Base-by-base conservation (phyloP, 1,140 invertebrate genomes). In the Apis laboriosa region DNA sequence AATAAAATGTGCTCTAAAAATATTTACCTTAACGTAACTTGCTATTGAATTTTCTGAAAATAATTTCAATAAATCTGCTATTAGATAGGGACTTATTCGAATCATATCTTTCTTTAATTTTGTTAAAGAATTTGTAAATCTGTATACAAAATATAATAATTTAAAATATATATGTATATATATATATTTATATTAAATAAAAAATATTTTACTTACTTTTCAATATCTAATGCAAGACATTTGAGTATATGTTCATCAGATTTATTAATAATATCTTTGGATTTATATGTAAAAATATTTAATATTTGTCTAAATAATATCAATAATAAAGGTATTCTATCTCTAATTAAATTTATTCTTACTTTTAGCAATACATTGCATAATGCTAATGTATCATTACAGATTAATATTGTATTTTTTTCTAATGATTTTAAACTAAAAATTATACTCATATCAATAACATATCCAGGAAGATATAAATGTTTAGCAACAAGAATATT, bases 51-150 rank as follows among this genome's bases (percentile, higher is more conserved):
- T 89, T 85, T 91, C 90, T 43, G 93, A 92, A 89, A 94, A 93
- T 28, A 93, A 88, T 85, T 90, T 84, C 15, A 95, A 89, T 19
- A 95, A 73, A 88, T 94, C 93, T 12, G 93, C 91, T 77, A 94
- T 85, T 21, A 94, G 76, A 77, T 94, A 94, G 15, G 93, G 88
- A 68, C 91, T 90, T 21, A 93, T 70, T 79, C 94, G 89, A 55
- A 84, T 81, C 83, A 94, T 92, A 80, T 94, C 91, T 82, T 92
- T 93, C 68, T 92, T 93, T 7, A 89, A 85, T 72, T 94, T 94
- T 55, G 90, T 87, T 21, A 94, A 81, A 24, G 83, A 76, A 51
- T 87, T 90, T 28, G 86, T 86, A 73, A 91, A 82, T 84, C 93
- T 92, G 75, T 55, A 85, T 84, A 88, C 17, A 87, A 71, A 78